Evolutionary conservation across 2,888 invertebrate genomes (phyloP).

Genomic region (Orthonevra nobilis): DNA sequence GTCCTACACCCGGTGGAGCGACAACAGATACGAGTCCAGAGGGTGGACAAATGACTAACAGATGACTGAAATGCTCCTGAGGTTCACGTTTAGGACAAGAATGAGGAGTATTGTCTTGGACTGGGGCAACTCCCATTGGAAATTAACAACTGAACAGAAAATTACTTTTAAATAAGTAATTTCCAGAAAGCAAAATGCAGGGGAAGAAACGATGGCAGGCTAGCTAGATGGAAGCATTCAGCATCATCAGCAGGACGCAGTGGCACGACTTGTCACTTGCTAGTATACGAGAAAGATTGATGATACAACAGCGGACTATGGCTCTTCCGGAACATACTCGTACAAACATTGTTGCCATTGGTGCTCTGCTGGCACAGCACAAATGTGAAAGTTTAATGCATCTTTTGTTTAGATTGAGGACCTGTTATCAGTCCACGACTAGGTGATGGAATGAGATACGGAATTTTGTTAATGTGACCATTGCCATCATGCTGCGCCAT

Average conservation of each 20-base stretch:
- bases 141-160: constrained; percentile 61
- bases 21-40: not conserved
- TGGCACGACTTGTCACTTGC: constrained; percentile 39
- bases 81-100: not conserved
- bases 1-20: not conserved
- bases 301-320: constrained; percentile 36
- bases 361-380: not conserved
- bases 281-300: constrained; percentile 50
- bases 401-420: constrained; percentile 49
- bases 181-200: constrained; percentile 37
- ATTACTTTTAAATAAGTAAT: constrained; percentile 70
- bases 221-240: not conserved
- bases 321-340: not conserved
- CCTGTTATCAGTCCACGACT: constrained; percentile 41
- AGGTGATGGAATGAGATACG: constrained; percentile 57
- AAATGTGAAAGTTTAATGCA: constrained; percentile 54
- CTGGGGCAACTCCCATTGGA: constrained; percentile 23
- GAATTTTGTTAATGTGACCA: constrained; percentile 57
- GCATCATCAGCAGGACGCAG: constrained; percentile 30
- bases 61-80: constrained; percentile 23
- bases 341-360: constrained; percentile 6
- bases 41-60: constrained; percentile 56
- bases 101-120: constrained; percentile 12
- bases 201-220: constrained; percentile 10
- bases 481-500: constrained; percentile 32